phyloP scores from a whole-genome alignment of 2,888 invertebrate genomes.

The Catocala nupta region DNA sequence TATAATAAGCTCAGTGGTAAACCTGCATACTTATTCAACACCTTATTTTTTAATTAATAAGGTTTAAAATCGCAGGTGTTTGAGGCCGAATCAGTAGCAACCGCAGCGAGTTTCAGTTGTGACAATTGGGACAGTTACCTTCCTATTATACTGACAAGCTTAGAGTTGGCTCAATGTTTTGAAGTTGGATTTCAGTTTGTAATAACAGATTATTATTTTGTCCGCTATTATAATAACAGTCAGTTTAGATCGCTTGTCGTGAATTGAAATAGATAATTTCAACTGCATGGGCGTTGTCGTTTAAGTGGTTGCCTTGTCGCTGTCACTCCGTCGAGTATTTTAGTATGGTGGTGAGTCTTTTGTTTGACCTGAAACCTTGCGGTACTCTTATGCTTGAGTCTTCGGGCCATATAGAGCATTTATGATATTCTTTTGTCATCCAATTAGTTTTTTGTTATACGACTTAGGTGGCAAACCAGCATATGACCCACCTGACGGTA shows the following conservation, averaged over 20 bases:
- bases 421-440: no score
- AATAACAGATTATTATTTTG: slow-evolving; percentile 47
- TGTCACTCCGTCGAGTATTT: no score
- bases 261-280: not conserved
- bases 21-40: slow-evolving; percentile 2
- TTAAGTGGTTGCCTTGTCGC: no score
- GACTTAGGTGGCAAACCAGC: no score
- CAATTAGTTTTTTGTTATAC: no score
- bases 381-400: no score
- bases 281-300: no score
- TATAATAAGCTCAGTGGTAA: slow-evolving; percentile 49
- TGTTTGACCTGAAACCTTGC: no score
- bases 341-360: no score
- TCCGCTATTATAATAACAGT: slow-evolving; percentile 4
- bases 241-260: slow-evolving; percentile 2
- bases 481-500: no score
- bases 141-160: slow-evolving; percentile 49
- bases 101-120: slow-evolving; percentile 37
- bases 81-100: slow-evolving; percentile 15
- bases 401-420: no score
- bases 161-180: slow-evolving; percentile 44
- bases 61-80: slow-evolving; percentile 24
- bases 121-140: slow-evolving; percentile 49
- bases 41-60: slow-evolving; percentile 23
- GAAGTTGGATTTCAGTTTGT: slow-evolving; percentile 47